A percentile compares a stretch with the other conserved stretches of the same genome.
Conservation (phyloP, 2,797 vertebrate genomes). For the Anas flavirostris region DNA sequence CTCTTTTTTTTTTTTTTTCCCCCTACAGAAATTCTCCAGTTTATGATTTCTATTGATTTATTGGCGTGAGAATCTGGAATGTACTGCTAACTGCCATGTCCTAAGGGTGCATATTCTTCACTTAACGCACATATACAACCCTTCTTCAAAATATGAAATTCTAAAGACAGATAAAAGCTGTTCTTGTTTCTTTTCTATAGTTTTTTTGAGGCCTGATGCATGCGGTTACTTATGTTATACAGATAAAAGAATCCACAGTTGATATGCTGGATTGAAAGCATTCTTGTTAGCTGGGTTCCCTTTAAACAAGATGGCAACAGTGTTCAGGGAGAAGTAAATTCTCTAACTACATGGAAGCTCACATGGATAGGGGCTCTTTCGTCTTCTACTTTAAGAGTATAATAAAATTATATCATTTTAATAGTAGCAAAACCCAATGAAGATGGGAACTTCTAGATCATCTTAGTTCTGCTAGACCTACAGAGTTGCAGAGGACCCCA, state of each 20-base stretch:
- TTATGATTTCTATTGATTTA: slow-evolving; percentile 7
- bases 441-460: neutral
- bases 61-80: neutral
- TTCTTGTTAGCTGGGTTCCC: neutral
- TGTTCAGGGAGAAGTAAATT: neutral
- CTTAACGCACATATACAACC: neutral
- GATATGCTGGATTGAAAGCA: neutral
- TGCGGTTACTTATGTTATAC: neutral
- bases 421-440: neutral
- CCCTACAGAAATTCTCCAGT: neutral
- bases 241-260: neutral
- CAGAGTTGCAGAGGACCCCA: neutral
- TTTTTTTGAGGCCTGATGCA: neutral
- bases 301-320: neutral
- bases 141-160: neutral
- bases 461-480: neutral
- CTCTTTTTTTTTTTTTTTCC: neutral
- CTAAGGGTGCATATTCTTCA: neutral
- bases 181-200: neutral
- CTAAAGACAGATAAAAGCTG: neutral
- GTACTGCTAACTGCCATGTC: neutral
- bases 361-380: neutral
- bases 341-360: neutral
- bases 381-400: neutral
- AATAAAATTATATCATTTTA: neutral